phyloP scores from a whole-genome alignment of 2,113 vertebrate genomes.

The Pantherophis guttatus region DNA sequence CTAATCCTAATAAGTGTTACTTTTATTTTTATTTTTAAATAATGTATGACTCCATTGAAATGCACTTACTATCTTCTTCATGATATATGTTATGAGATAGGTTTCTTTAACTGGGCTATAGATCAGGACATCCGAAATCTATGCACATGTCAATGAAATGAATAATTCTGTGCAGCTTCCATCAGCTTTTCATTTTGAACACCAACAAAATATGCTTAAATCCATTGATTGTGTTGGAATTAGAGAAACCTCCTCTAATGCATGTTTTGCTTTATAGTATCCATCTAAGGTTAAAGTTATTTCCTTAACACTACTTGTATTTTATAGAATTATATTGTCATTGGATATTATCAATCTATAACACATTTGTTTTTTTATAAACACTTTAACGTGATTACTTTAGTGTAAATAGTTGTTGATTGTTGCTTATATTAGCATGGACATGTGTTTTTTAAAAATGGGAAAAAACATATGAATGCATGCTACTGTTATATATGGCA shows the following conservation, averaged over 20 bases:
- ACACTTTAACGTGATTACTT: neutral
- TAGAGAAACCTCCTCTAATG: neutral
- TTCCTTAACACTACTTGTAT: neutral
- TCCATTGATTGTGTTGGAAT: neutral
- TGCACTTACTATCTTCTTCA: neutral
- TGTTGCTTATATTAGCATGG: neutral
- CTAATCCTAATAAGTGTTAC: neutral
- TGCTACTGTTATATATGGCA: conserved; percentile 10
- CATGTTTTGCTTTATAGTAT: neutral
- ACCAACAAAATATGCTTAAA: neutral
- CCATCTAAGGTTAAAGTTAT: neutral
- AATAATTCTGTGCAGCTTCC: neutral
- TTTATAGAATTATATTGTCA: neutral
- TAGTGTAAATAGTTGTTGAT: neutral
- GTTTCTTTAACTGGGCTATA: neutral
- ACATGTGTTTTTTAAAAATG: conserved; percentile 23
- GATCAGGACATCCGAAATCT: neutral
- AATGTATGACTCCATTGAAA: neutral
- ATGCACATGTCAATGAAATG: neutral
- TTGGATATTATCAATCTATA: neutral
- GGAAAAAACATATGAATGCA: neutral
- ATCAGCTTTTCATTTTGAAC: neutral
- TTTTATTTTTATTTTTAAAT: neutral
- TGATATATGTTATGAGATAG: neutral
- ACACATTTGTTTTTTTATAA: neutral